Base-by-base conservation (phyloP, 1,140 invertebrate species). In the Prorops nasuta region DNA sequence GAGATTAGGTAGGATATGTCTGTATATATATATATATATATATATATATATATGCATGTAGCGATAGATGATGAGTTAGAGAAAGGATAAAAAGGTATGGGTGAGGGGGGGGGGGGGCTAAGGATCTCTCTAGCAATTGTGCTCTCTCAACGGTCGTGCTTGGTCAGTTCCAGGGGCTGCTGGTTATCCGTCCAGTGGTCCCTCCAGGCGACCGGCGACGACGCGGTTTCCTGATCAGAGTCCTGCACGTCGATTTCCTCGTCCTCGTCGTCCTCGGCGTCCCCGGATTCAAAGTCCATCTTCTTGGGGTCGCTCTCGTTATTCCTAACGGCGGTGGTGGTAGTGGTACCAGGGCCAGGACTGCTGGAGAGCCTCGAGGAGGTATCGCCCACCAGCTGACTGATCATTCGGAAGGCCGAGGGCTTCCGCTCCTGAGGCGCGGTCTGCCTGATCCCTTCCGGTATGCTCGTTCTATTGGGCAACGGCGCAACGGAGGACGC, bases 221-320 rank as follows among this genome's bases (percentile, higher is more conserved):
- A 64, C 31, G 42, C 16, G 32, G 56, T 21, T 34, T 80, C 79
- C 17, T 83, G 83, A 32, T 80, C 80, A 24, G 85, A 83, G 52
- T 88, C 86, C 56, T 86, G 82, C 2, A 85, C 84, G 60, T 86
- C 84, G 65, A 85, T 88, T 63, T 87, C 86, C 64, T 89, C 86
- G 61, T 88, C 86, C 28, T 73, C 71, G 18, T 74, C 84, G 50
- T 83, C 81, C 7, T 53, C 45, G 4, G n/a, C 8, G 0, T 79
- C 79, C 46, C 76, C 76, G 22, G 78, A 81, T 40, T 80, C 79
- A 44, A 76, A 75, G 37, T 36, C 43, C 14, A 18, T 49, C 36
- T 35, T 44, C 32, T 17, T 51, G 17, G 35, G 40, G 15, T 12
- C 15, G 61, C 67, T 34, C 69, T 62, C n/a, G n/a, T n/a, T n/a